Base-by-base conservation (phyloP, 1,140 invertebrate genomes). In the Sycophaga agraensis region DNA sequence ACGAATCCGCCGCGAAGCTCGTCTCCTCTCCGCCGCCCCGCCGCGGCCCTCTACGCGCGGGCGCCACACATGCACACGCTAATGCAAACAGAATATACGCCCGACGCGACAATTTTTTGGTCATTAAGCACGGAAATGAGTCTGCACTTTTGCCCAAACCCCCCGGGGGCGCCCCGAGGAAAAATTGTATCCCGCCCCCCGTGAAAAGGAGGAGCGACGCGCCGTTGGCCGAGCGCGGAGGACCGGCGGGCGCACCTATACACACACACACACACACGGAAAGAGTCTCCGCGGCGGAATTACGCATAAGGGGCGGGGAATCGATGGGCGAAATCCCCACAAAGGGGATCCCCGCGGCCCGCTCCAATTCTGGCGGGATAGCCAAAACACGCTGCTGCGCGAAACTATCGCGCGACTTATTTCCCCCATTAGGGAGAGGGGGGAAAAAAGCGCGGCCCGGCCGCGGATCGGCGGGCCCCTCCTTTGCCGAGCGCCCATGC, bases 321-420 rank as follows among this genome's bases (percentile, higher is more conserved):
- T 78, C 72, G 72, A 78, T 76, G 74, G 73, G 62, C 60, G 63
- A 77, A 80, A 80, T 80, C 74, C 50, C 78, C 65, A 77, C 75
- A 79, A 78, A 79, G 76, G 11, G 50, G 34, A 8, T 35, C 70
- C 70, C 72, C 66, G 66, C 55, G 59, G 53, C 63, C 59, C 45
- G 73, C 71, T 76, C 71, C 77, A 74, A 77, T 76, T 79, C 75
- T 79, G 74, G 78, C 76, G 76, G 78, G 75, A 78, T 77, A 80
- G 77, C 72, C 68, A 71, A 74, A 71, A 70, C 72, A 73, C 24
- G 46, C 50, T 62, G 53, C n/a, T 21, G 26, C 14, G 48, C 34
- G 16, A 28, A 60, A 60, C 40, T 61, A 61, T 48, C 34, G 12
- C 2, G 17, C 40, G 35, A 55, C 51, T 61, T 55, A 54, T 61